These are phyloP conservation scores for Listronotus oregonensis DNA, from an alignment of 1,140 invertebrate species.

Conservation along the genomic window DNA sequence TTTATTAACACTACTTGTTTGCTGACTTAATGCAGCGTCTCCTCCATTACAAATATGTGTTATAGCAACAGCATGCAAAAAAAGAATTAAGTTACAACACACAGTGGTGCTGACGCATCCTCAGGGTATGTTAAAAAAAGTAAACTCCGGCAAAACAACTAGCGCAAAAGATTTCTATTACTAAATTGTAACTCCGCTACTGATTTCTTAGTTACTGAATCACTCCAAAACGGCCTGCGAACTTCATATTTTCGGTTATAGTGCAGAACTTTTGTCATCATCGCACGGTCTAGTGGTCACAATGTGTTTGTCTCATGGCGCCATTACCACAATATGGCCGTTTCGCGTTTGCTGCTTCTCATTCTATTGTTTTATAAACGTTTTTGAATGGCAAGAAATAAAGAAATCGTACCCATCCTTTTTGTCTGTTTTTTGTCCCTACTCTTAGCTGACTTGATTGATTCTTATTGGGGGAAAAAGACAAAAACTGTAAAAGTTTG, in stretches of 20 bases:
- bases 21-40: no score
- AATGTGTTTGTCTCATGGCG: constrained; percentile 35
- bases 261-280: constrained; percentile 26
- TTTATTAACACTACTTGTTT: no score
- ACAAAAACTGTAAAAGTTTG: constrained; percentile 20
- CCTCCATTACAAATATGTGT: no score
- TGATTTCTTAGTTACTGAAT: not conserved
- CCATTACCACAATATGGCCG: constrained; percentile 32
- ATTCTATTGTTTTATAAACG: constrained; percentile 34
- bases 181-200: not conserved
- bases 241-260: constrained; percentile 28
- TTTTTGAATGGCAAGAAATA: constrained; percentile 26
- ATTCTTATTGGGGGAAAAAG: constrained; percentile 6
- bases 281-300: constrained; percentile 31
- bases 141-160: no score
- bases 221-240: constrained; percentile 11
- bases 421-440: constrained; percentile 3
- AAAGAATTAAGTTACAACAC: no score
- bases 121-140: no score
- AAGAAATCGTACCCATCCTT: constrained; percentile 10
- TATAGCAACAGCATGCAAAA: no score
- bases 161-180: no score
- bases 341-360: constrained; percentile 17
- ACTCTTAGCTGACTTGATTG: constrained; percentile 18
- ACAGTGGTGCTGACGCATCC: no score